phyloP scores from a whole-genome alignment of 2,888 invertebrate species.

The Stegana nigrithorax region DNA sequence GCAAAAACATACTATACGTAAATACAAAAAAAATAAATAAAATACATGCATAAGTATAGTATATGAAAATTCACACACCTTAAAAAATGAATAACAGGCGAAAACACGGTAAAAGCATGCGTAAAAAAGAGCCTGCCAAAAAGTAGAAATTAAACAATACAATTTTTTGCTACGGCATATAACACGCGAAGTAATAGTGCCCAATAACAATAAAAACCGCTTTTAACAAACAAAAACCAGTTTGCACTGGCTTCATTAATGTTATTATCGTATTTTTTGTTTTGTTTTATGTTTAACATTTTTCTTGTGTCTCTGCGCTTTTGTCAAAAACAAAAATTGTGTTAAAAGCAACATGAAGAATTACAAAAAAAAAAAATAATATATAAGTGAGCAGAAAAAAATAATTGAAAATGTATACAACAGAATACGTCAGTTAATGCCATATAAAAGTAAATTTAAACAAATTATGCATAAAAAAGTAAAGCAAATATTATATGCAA shows the following conservation, averaged over 20 bases:
- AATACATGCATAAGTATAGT: background rate
- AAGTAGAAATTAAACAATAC: too few relatives aligned
- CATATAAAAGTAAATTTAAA: too few relatives aligned
- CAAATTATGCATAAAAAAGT: too few relatives aligned
- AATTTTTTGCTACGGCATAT: too few relatives aligned
- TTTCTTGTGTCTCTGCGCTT: slow-evolving; percentile 6
- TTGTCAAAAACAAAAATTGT: slow-evolving; percentile 18
- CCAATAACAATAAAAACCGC: slow-evolving; percentile 20
- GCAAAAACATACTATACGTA: too few relatives aligned
- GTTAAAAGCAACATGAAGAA: slow-evolving; percentile 30
- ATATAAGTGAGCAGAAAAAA: slow-evolving; percentile 16
- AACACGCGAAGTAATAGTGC: slow-evolving; percentile 18
- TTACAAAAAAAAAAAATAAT: slow-evolving; percentile 27
- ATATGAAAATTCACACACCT: background rate
- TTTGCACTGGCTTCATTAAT: slow-evolving; percentile 24
- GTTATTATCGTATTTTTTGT: background rate
- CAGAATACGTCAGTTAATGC: too few relatives aligned
- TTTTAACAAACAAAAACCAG: slow-evolving; percentile 36
- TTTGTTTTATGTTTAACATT: background rate
- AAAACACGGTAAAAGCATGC: background rate
- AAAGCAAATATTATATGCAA: too few relatives aligned
- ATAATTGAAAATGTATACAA: background rate
- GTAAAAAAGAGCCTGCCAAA: background rate
- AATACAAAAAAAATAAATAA: background rate
- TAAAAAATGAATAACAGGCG: background rate